These are phyloP conservation scores for Drosophila pectinifera DNA, from an alignment of 1,140 invertebrate genomes.

Conservation along the genomic window DNA sequence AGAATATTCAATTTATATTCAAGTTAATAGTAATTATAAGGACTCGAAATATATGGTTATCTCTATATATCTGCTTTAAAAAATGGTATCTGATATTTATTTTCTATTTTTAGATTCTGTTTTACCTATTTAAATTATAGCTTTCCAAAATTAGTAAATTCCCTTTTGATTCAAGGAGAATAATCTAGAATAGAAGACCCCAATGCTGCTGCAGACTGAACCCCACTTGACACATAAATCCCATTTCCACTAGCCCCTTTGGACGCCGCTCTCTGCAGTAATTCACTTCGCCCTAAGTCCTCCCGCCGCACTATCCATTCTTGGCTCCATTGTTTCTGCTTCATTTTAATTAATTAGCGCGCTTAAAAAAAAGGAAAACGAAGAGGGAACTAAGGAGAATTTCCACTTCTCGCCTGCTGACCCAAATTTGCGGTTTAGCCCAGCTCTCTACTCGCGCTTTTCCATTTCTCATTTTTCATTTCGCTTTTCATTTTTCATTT, in stretches of 20 bases:
- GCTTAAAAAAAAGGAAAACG: constrained; percentile 18
- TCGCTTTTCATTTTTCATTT: constrained; percentile 61
- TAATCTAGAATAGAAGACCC: not conserved
- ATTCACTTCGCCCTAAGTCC: constrained; percentile 25
- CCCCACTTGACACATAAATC: constrained; percentile 52
- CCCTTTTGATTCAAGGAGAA: not conserved
- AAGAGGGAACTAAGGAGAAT: constrained; percentile 8
- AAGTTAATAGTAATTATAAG: not conserved
- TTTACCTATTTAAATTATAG: not conserved
- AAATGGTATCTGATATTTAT: not conserved
- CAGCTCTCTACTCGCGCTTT: constrained; percentile 24
- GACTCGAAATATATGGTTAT: not conserved
- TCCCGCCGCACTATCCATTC: constrained; percentile 29
- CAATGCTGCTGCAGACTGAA: not conserved
- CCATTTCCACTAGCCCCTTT: constrained; percentile 16
- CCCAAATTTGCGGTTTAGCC: constrained; percentile 63
- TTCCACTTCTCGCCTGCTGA: constrained; percentile 59
- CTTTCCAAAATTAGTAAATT: not conserved
- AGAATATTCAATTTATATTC: not conserved
- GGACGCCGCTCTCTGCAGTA: constrained; percentile 14
- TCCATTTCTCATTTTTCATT: constrained; percentile 53
- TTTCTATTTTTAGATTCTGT: too few relatives aligned
- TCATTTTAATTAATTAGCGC: constrained; percentile 58
- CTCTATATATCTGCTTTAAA: not conserved
- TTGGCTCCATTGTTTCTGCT: constrained; percentile 37